Base-by-base conservation (phyloP, 2,113 vertebrate genomes). In the Corapipo altera region DNA sequence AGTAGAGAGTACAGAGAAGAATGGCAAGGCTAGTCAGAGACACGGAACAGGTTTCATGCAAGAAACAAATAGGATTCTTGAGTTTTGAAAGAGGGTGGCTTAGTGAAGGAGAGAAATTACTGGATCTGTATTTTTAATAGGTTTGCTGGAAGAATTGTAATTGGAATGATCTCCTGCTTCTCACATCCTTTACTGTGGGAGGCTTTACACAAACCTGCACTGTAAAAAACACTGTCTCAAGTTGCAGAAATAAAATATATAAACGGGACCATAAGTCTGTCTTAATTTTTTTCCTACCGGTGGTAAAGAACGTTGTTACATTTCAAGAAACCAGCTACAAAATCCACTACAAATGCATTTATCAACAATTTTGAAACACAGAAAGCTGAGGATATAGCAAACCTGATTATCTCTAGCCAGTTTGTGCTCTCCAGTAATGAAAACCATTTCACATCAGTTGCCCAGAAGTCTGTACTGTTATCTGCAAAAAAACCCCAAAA, bases 391-490 rank as follows among this genome's bases (percentile, higher is more conserved):
- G n/a, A 51, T 44, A 67, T 14, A 95, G 78, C 97, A 94, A 95
- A 99, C 99, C 99, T 98, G 97, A 99, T 98, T 44, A 98, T 98
- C 95, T 99, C 99, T 21, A 99, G 97, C 99, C 99, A 99, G 86
- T 98, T 98, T 62, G 98, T 98, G 83, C 97, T 98, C 95, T 99
- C 98, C 94, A 99, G 69, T 41, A 98, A 97, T 15, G 99, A 99
- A 97, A 99, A 98, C 99, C 99, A 99, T 80, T 99, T 99, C 93
- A 99, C 97, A 95, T 99, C 99, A n/a, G 98, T 98, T 93, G 98
- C 96, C 99, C 99, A 99, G 89, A 99, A 99, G 35, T 99, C 98
- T 14, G 98, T 93, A 91, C 98, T 97, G 88, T 98, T 98, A 96
- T 99, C 99, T 99, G 95, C 41, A 96, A 89, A 89, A 71, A 95